These are phyloP conservation scores for Anoncus sp. DNA, from an alignment of 2,888 invertebrate species.

Conservation along the genomic window DNA sequence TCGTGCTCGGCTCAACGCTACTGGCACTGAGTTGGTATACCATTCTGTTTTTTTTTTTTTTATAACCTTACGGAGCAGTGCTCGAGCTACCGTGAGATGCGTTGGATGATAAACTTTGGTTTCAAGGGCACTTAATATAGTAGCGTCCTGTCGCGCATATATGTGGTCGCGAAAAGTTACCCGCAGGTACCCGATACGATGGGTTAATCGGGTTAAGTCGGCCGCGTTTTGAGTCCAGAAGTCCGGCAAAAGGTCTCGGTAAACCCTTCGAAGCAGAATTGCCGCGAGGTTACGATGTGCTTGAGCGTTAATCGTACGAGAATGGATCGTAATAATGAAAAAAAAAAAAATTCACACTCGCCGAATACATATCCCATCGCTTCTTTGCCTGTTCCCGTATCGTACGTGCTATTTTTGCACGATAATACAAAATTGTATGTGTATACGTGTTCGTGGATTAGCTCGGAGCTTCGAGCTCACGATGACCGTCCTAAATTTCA, in stretches of 20 bases:
- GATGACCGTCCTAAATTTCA: slow-evolving; percentile 43
- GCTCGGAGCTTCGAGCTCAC: slow-evolving; percentile 6
- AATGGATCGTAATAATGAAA: no score
- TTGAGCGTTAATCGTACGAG: background rate
- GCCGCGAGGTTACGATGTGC: slow-evolving; percentile 5
- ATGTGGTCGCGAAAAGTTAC: background rate
- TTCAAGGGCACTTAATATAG: background rate
- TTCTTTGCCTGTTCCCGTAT: slow-evolving; percentile 1
- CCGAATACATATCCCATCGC: slow-evolving; percentile 26
- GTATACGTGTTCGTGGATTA: slow-evolving; percentile 8
- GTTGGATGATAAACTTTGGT: slow-evolving; percentile 4
- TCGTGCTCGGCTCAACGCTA: no score
- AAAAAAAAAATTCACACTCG: slow-evolving; percentile 12
- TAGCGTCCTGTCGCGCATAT: background rate
- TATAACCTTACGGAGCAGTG: no score
- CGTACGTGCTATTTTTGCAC: slow-evolving; percentile 4
- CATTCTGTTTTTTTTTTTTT: no score
- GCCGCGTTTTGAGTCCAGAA: slow-evolving; percentile 25
- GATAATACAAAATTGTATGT: slow-evolving; percentile 1
- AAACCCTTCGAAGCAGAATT: slow-evolving; percentile 32
- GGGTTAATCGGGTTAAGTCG: slow-evolving; percentile 50
- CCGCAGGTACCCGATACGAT: background rate
- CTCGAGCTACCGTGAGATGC: no score
- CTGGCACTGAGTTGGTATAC: no score
- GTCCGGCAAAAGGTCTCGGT: slow-evolving; percentile 36